Evolutionary conservation across 2,797 vertebrate species (phyloP), one percentile per base, ranked within the genome.

Genomic region (Synanceia verrucosa): DNA sequence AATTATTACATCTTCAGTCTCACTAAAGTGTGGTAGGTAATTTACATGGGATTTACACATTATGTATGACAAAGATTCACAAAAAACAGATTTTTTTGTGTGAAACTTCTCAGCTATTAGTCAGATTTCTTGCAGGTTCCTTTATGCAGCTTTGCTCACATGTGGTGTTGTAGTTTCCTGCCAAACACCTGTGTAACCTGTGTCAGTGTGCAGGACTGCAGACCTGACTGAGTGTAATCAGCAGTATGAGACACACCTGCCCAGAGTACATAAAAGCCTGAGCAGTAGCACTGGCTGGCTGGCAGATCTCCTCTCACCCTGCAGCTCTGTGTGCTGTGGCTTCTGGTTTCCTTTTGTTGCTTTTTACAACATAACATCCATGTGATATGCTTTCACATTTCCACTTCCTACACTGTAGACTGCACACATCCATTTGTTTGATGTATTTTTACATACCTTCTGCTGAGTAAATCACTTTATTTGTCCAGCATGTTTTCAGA

Each of bases 1-100:
- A 58, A 11, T 64, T 36, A 59, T 33, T 52, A 65, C 52, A 59
- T 55, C 16, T 13, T 51, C 33, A 36, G 39, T 71, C 50, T 63
- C 43, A 44, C 4, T n/a, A 36, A 48, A 61, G 39, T 21, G 10
- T 58, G 66, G 28, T 47, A 47, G 39, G 47, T 57, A 10, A 29
- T 68, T 52, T 33, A 57, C 6, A 29, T 11, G 8, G 24, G 43
- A 24, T 43, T 47, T 61, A 16, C 23, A 53, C 16, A 44, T 60
- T 26, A 18, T 18, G 47, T 47, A 65, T 37, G 31, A 16, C 71
- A 76, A 46, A 47, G 9, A 51, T 26, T 57, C n/a, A 62, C 14
- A 48, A 19, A 19, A 4, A 11, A 26, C 18, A 37, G 9, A 34
- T 76, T 43, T 41, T 8, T 24, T 39, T 18, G 16, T 39, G n/a